A percentile compares a stretch with the other conserved stretches of the same genome.
Conservation (phyloP, 1,140 invertebrate species). For the Pinna nobilis region DNA sequence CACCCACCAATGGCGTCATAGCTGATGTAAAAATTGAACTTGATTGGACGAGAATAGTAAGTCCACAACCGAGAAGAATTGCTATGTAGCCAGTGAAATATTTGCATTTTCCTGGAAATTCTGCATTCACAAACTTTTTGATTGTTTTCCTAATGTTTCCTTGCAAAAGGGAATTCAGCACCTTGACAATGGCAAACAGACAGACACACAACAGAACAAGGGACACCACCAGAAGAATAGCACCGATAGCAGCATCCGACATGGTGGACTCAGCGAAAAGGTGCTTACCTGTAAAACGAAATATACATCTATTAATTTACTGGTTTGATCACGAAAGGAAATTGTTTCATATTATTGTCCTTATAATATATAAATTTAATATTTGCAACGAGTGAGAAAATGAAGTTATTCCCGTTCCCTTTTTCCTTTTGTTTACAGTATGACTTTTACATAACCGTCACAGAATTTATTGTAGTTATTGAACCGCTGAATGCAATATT, state of each 20-base stretch:
- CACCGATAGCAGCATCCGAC: slow-evolving; percentile 74
- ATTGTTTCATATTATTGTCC: no score
- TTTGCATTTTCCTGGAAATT: slow-evolving; percentile 75
- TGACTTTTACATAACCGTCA: no score
- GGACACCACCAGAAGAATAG: slow-evolving; percentile 75
- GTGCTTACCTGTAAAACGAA: slow-evolving; percentile 56
- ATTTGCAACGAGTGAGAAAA: no score
- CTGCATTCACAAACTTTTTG: slow-evolving; percentile 76
- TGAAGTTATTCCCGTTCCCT: no score
- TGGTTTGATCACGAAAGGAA: no score
- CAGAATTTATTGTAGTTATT: no score
- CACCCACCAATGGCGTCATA: slow-evolving; percentile 79
- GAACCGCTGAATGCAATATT: no score
- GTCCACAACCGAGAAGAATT: slow-evolving; percentile 77
- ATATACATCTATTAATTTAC: not conserved
- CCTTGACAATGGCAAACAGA: slow-evolving; percentile 79
- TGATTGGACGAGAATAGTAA: slow-evolving; percentile 81
- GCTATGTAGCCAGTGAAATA: slow-evolving; percentile 78
- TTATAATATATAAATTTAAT: no score
- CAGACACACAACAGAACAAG: slow-evolving; percentile 77
- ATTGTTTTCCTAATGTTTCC: slow-evolving; percentile 77
- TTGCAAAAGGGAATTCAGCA: slow-evolving; percentile 75
- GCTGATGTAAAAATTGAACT: slow-evolving; percentile 81
- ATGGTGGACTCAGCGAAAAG: slow-evolving; percentile 58
- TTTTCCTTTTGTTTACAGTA: no score